phyloP scores from a whole-genome alignment of 2,888 invertebrate species.

The Chloromyia formosa region DNA sequence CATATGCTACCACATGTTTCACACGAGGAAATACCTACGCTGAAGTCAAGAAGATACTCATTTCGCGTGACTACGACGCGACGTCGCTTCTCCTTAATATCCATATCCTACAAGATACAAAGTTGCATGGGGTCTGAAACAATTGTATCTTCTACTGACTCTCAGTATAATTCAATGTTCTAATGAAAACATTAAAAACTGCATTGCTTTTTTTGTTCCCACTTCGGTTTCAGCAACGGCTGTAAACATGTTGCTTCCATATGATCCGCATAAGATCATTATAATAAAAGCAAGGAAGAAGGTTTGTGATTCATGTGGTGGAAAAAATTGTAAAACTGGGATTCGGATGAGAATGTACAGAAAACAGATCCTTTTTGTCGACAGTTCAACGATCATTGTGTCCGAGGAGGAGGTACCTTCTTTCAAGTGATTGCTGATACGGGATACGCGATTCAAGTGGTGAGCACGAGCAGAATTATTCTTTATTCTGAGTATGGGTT shows the following conservation, averaged over 20 bases:
- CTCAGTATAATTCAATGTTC: not conserved
- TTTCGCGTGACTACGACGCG: not conserved
- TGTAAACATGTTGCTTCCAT: conserved; percentile 35
- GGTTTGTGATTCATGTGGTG: conserved; percentile 18
- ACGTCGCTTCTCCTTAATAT: not conserved
- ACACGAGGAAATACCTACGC: conserved; percentile 36
- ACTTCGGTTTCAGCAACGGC: not conserved
- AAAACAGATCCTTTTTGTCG: conserved; percentile 35
- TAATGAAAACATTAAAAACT: conserved; percentile 12
- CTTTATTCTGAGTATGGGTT: not conserved
- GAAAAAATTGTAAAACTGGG: conserved; percentile 25
- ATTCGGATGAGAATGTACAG: conserved; percentile 24
- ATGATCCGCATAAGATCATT: conserved; percentile 37
- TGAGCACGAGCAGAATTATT: conserved; percentile 25
- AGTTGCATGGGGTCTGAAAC: not conserved
- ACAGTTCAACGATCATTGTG: conserved; percentile 25
- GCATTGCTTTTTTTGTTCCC: conserved; percentile 16
- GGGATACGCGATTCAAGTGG: conserved; percentile 15
- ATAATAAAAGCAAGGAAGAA: conserved; percentile 8
- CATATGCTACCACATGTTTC: conserved; percentile 32
- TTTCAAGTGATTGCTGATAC: not conserved
- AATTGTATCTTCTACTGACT: not conserved
- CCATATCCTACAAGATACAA: not conserved
- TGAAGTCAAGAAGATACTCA: not conserved
- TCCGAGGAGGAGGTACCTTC: conserved; percentile 24